These are phyloP conservation scores for Philopotamus ludificatus DNA, from an alignment of 1,140 invertebrate species.

Conservation along the genomic window DNA sequence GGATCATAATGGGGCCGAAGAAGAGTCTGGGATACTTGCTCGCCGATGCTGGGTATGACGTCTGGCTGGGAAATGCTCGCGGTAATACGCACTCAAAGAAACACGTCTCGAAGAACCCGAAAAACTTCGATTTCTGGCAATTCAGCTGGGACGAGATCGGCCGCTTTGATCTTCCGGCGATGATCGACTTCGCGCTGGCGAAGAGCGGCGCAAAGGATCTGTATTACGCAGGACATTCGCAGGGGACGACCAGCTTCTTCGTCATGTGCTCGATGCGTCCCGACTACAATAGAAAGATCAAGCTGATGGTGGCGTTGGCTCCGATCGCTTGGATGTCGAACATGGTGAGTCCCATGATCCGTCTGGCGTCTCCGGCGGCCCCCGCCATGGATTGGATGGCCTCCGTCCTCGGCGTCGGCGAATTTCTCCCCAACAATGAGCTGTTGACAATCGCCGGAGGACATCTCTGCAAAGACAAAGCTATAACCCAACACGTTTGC, in stretches of 20 bases:
- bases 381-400: conserved; percentile 1
- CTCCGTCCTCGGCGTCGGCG: conserved; percentile 52
- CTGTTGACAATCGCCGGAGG: conserved; percentile 54
- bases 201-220: conserved; percentile 49
- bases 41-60: conserved; percentile 72
- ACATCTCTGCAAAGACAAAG: conserved; percentile 54
- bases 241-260: conserved; percentile 67
- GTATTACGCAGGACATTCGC: conserved; percentile 63
- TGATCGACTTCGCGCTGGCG: conserved; percentile 55
- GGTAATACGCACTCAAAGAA: conserved; percentile 67
- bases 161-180: conserved; percentile 54
- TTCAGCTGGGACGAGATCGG: conserved; percentile 66
- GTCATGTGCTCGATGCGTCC: conserved; percentile 59
- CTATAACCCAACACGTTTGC: conserved; percentile 55
- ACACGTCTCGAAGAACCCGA: conserved; percentile 52
- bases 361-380: conserved; percentile 5
- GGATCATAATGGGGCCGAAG: conserved; percentile 59
- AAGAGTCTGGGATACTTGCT: conserved; percentile 68
- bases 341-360: conserved; percentile 54
- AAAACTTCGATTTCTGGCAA: conserved; percentile 50
- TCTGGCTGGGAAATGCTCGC: conserved; percentile 71
- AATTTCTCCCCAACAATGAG: conserved; percentile 58
- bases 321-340: conserved; percentile 62
- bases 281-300: conserved; percentile 64
- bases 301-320: conserved; percentile 61